Percentiles rank a stretch among this genome's conserved stretches.
These are phyloP conservation scores for Sebastes miniatus DNA, from an alignment of 2,797 vertebrate species.

Conservation along the genomic window DNA sequence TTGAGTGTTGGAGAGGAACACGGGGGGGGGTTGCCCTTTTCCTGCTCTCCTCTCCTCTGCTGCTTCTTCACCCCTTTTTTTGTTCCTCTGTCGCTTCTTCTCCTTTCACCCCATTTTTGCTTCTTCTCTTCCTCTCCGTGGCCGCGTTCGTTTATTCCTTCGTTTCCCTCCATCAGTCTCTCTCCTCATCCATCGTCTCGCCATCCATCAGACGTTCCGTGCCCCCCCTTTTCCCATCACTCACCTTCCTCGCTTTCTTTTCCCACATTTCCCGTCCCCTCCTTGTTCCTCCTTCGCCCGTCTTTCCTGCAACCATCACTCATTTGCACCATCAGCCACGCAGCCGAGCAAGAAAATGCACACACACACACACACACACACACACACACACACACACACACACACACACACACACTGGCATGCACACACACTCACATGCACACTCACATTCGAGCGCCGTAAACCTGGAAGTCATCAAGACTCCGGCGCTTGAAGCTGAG, in stretches of 20 bases:
- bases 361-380: not conserved
- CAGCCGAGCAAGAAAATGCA: not conserved
- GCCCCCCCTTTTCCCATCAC: not conserved
- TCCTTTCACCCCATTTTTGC: not conserved
- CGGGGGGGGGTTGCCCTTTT: slow-evolving; percentile 15
- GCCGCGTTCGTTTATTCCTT: not conserved
- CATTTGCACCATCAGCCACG: slow-evolving; percentile 24
- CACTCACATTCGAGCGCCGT: not conserved
- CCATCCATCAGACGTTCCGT: not conserved
- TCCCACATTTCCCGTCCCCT: not conserved
- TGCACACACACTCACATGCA: not conserved
- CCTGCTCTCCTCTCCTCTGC: not conserved
- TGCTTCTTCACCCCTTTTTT: not conserved
- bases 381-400: not conserved
- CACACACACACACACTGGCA: not conserved
- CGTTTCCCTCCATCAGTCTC: slow-evolving; percentile 3
- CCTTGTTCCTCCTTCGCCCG: not conserved
- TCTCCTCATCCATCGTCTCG: not conserved
- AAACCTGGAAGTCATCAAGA: slow-evolving; percentile 36
- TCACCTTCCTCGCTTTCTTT: not conserved
- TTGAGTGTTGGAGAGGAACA: not conserved
- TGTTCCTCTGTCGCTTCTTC: not conserved
- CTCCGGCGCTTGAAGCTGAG: slow-evolving; percentile 4
- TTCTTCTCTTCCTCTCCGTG: not conserved
- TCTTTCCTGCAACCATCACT: slow-evolving; percentile 23